Conservation (phyloP, 2,888 invertebrate species). For the Azorinus chamasolen region DNA sequence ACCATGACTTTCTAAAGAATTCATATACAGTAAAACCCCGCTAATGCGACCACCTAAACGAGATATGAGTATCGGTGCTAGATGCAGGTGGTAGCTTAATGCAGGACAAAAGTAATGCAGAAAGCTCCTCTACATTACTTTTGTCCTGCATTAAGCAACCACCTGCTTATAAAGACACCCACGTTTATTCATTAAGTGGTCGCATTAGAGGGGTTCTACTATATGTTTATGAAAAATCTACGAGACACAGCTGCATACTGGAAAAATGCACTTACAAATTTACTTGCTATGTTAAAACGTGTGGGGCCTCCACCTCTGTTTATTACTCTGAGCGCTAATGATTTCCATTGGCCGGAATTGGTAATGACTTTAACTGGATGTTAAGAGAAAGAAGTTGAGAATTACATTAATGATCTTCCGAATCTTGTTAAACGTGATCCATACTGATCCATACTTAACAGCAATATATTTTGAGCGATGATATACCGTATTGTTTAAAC, state of each 20-base stretch:
- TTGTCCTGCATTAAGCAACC: no score
- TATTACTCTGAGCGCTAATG: conserved; percentile 33
- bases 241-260: conserved; percentile 30
- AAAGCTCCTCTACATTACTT: no score
- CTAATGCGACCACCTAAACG: no score
- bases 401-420: conserved; percentile 8
- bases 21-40: no score
- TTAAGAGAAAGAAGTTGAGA: not conserved
- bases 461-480: conserved; percentile 38
- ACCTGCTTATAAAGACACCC: no score
- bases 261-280: conserved; percentile 5
- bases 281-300: conserved; percentile 18
- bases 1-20: conserved; percentile 8
- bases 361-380: conserved; percentile 5
- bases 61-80: no score
- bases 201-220: no score
- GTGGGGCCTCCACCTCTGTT: conserved; percentile 22
- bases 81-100: no score
- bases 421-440: conserved; percentile 34
- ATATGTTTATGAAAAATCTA: conserved; percentile 43
- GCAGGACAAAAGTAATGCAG: no score
- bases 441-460: conserved; percentile 24
- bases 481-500: conserved; percentile 31
- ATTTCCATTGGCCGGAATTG: conserved; percentile 32
- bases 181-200: no score